A percentile compares a stretch with the other conserved stretches of the same genome.
Conservation (phyloP, 2,888 invertebrate species). For the Eristalis tenax region DNA sequence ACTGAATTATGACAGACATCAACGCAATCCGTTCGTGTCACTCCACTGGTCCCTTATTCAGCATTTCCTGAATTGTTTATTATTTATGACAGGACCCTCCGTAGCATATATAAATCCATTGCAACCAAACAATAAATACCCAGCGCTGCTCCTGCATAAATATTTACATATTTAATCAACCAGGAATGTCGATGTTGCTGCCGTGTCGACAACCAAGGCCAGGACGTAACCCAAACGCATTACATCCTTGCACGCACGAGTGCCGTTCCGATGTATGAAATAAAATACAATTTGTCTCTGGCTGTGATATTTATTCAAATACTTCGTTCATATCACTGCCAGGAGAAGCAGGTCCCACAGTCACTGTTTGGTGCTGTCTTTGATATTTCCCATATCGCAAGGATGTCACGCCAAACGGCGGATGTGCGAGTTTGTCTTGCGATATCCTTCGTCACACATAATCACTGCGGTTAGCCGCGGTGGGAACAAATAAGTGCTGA, state of each 20-base stretch:
- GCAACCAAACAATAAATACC: background rate
- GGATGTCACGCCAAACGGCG: background rate
- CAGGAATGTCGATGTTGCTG: slow-evolving; percentile 11
- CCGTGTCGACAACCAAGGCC: background rate
- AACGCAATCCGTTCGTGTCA: slow-evolving; percentile 11
- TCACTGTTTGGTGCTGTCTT: background rate
- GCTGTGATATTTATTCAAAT: slow-evolving; percentile 33
- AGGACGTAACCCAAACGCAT: background rate
- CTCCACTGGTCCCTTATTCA: slow-evolving; percentile 10
- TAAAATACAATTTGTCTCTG: slow-evolving; percentile 13
- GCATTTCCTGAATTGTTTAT: slow-evolving; percentile 27
- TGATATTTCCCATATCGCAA: background rate
- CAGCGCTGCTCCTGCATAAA: slow-evolving; percentile 7
- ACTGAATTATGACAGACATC: slow-evolving; percentile 13
- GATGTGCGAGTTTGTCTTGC: background rate
- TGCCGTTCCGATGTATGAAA: slow-evolving; percentile 20
- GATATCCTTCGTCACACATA: background rate
- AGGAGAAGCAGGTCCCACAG: background rate
- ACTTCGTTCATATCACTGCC: background rate
- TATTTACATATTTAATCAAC: slow-evolving; percentile 46
- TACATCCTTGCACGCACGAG: slow-evolving; percentile 34
- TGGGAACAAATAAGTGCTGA: background rate
- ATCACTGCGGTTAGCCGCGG: background rate
- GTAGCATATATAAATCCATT: slow-evolving; percentile 6
- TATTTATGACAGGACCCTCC: slow-evolving; percentile 22